phyloP scores from a whole-genome alignment of 2,888 invertebrate genomes.

The Tetranychus piercei region DNA sequence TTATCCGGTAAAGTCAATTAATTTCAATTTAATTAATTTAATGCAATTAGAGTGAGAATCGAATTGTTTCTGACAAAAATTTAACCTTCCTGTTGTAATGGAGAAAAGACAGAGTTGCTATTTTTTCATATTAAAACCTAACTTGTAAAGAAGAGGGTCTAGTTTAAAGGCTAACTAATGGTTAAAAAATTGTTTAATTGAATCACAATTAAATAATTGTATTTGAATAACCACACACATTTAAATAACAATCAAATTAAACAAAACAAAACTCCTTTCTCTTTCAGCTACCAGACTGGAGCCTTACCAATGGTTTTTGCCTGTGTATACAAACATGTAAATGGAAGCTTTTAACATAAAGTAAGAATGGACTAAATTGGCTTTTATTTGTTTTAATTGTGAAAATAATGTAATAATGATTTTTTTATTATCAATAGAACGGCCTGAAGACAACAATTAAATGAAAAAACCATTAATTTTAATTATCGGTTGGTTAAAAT shows the following conservation, averaged over 20 bases:
- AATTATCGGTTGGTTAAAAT: background rate
- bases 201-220: background rate
- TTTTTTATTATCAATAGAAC: too few relatives aligned
- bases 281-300: too few relatives aligned
- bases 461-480: too few relatives aligned
- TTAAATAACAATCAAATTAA: too few relatives aligned
- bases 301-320: too few relatives aligned
- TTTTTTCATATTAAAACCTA: too few relatives aligned
- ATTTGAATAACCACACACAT: too few relatives aligned
- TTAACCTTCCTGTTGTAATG: too few relatives aligned
- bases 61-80: background rate
- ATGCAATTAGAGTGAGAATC: background rate
- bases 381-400: background rate
- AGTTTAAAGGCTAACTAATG: background rate
- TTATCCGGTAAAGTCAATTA: background rate
- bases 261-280: too few relatives aligned
- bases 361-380: too few relatives aligned
- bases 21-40: slow-evolving; percentile 1
- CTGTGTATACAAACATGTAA: background rate
- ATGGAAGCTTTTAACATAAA: background rate
- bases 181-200: background rate
- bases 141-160: background rate
- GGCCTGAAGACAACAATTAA: too few relatives aligned
- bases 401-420: background rate
- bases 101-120: too few relatives aligned